Evolutionary conservation across 2,113 vertebrate species (phyloP).

Genomic region (Zootoca vivipara): DNA sequence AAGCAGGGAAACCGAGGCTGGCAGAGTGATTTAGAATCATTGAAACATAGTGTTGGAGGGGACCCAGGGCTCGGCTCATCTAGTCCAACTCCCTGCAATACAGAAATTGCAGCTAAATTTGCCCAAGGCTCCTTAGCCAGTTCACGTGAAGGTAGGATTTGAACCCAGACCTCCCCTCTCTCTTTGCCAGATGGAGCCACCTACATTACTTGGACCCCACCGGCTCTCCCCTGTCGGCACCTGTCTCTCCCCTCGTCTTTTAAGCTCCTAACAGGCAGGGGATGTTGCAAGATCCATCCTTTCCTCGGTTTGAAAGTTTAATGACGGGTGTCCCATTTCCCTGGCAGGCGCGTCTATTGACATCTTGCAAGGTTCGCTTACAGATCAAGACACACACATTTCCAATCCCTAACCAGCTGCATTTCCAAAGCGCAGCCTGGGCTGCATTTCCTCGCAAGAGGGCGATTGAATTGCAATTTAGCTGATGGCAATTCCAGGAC

Average conservation of each 20-base stretch:
- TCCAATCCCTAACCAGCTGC: background rate
- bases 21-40: too few species aligned
- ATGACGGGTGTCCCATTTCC: conserved; percentile 36
- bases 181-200: too few species aligned
- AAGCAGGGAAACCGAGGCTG: background rate
- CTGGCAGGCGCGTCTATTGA: conserved; percentile 11
- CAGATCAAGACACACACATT: conserved; percentile 42
- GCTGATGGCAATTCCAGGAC: background rate
- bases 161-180: background rate
- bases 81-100: too few species aligned
- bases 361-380: conserved; percentile 48
- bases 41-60: too few species aligned
- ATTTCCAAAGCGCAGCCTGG: background rate
- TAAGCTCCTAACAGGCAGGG: rapidly evolving
- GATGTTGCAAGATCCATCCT: background rate
- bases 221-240: background rate
- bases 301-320: conserved; percentile 32
- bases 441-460: rapidly evolving
- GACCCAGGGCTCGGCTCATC: too few species aligned
- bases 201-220: background rate
- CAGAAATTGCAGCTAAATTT: too few species aligned
- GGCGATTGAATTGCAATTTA: conserved; percentile 47
- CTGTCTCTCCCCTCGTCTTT: background rate
- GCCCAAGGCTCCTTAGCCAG: background rate
- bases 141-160: too few species aligned